These are phyloP conservation scores for Phymastichus coffea DNA, from an alignment of 1,140 invertebrate species.

Conservation along the genomic window DNA sequence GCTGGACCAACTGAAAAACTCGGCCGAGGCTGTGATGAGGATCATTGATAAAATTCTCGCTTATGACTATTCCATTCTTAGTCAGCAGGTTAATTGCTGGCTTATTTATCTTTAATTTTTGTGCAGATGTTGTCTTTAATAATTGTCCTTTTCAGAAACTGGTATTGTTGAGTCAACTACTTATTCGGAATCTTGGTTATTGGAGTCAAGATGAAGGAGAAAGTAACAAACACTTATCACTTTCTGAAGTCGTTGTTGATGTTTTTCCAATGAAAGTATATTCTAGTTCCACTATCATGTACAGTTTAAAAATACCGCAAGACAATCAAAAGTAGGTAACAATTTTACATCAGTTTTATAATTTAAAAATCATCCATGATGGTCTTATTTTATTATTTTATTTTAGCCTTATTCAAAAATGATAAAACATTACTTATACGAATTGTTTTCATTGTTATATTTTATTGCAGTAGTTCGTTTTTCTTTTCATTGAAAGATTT, in stretches of 20 bases:
- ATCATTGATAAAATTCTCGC: constrained; percentile 57
- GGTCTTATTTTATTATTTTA: neutral
- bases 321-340: constrained; percentile 44
- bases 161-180: constrained; percentile 42
- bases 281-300: constrained; percentile 35
- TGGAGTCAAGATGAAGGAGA: constrained; percentile 3
- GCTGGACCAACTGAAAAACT: constrained; percentile 42
- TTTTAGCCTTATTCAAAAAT: neutral
- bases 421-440: neutral
- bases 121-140: neutral
- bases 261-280: constrained; percentile 40
- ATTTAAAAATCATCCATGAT: too few species aligned
- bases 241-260: constrained; percentile 43
- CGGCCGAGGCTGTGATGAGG: constrained; percentile 52
- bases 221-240: constrained; percentile 33
- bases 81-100: constrained; percentile 52
- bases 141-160: constrained; percentile 39
- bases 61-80: constrained; percentile 54
- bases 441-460: neutral
- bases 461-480: neutral
- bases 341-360: too few species aligned
- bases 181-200: constrained; percentile 24
- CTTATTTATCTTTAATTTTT: neutral
- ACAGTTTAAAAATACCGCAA: constrained; percentile 44
- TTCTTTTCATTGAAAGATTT: too few species aligned